These are phyloP conservation scores for Alsophila aescularia DNA, from an alignment of 2,888 invertebrate genomes.

Conservation along the genomic window DNA sequence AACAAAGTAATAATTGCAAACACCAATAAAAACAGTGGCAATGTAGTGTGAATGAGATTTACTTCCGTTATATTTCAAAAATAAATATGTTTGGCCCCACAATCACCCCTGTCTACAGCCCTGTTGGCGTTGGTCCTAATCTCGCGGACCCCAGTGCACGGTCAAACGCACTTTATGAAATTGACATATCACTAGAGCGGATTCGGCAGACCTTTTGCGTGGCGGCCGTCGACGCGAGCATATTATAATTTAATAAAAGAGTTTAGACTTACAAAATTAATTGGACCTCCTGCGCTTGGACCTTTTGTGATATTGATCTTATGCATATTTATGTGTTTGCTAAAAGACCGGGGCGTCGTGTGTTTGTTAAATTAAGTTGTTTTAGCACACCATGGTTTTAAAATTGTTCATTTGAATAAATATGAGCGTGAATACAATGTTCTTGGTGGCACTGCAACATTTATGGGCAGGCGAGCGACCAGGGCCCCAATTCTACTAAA, in stretches of 20 bases:
- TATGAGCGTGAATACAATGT: no score
- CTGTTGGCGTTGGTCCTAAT: slow-evolving; percentile 59
- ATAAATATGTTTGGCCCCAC: neutral
- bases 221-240: slow-evolving; percentile 56
- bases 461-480: no score
- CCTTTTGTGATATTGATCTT: slow-evolving; percentile 72
- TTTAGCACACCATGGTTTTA: slow-evolving; percentile 45
- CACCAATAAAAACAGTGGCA: no score
- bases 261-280: slow-evolving; percentile 76
- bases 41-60: neutral
- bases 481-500: no score
- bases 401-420: slow-evolving; percentile 32
- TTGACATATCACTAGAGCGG: slow-evolving; percentile 76
- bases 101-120: neutral
- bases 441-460: no score
- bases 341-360: slow-evolving; percentile 63
- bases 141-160: slow-evolving; percentile 63
- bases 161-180: slow-evolving; percentile 83
- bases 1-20: no score
- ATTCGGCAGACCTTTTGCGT: slow-evolving; percentile 27
- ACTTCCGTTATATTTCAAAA: no score
- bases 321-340: slow-evolving; percentile 82
- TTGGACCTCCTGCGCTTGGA: slow-evolving; percentile 61
- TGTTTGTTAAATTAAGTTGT: slow-evolving; percentile 64
- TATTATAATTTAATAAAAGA: slow-evolving; percentile 83